Conservation (phyloP, 2,113 vertebrate species). For the Notothenia coriiceps region DNA sequence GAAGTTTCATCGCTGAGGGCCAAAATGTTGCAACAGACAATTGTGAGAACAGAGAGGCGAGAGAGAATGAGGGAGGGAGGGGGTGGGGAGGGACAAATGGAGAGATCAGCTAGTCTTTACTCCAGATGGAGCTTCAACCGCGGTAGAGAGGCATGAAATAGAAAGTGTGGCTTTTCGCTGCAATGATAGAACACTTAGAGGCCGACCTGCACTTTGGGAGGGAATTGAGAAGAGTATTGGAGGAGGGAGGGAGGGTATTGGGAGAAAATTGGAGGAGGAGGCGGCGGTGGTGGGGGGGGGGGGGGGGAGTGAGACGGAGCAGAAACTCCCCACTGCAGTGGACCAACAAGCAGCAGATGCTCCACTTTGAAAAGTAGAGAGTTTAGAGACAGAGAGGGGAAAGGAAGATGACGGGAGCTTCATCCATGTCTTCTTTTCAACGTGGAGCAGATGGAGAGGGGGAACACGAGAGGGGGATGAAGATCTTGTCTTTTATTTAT, state of each 20-base stretch:
- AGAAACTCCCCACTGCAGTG: constrained; percentile 8
- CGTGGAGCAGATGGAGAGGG: constrained; percentile 32
- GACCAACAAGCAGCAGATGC: constrained; percentile 34
- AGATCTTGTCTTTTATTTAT: not conserved
- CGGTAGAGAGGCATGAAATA: constrained; percentile 22
- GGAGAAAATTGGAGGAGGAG: not conserved
- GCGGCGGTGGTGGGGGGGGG: not conserved
- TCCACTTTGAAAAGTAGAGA: constrained; percentile 26
- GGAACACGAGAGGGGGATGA: not conserved
- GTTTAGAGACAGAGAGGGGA: constrained; percentile 3
- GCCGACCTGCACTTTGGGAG: constrained; percentile 34
- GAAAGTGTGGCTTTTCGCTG: constrained; percentile 44
- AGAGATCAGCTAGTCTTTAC: constrained; percentile 50
- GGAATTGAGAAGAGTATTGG: constrained; percentile 49
- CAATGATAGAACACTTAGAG: constrained; percentile 51
- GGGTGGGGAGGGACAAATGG: constrained; percentile 46
- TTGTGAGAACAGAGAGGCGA: constrained; percentile 41
- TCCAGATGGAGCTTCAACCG: constrained; percentile 52
- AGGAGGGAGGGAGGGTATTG: not conserved
- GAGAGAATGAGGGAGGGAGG: constrained; percentile 7
- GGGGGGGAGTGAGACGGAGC: not conserved
- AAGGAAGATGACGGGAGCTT: constrained; percentile 20
- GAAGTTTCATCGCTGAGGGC: constrained; percentile 35
- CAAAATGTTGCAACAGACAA: constrained; percentile 48
- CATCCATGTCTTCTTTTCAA: constrained; percentile 9